Evolutionary conservation across 2,888 invertebrate genomes (phyloP).

Genomic region (Teleiodes luculella): DNA sequence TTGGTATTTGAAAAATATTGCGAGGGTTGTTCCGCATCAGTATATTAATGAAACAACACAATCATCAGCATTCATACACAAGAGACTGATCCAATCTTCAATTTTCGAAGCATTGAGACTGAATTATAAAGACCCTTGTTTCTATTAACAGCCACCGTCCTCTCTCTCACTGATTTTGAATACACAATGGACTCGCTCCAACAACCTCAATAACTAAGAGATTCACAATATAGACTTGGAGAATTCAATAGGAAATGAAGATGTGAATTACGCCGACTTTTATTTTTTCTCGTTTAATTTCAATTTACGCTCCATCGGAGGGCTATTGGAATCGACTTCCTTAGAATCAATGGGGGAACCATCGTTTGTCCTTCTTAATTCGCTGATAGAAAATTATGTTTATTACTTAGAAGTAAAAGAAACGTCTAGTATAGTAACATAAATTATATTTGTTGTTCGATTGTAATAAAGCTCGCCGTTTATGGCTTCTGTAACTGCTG

Average conservation of each 20-base stretch:
- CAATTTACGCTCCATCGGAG: conserved; percentile 24
- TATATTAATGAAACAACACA: background rate
- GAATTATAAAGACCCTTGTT: conserved; percentile 66
- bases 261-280: conserved; percentile 47
- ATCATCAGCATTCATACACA: background rate
- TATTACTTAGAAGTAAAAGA: conserved; percentile 8
- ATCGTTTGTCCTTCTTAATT: conserved; percentile 1
- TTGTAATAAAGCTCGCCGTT: conserved; percentile 60
- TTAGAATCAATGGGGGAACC: background rate
- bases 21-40: no score
- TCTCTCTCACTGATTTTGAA: conserved; percentile 60
- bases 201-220: conserved; percentile 66
- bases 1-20: no score
- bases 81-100: conserved; percentile 13
- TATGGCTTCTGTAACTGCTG: conserved; percentile 59
- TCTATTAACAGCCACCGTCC: conserved; percentile 51
- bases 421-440: conserved; percentile 23
- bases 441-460: conserved; percentile 51
- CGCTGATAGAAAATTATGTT: conserved; percentile 9
- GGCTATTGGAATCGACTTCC: conserved; percentile 21
- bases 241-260: conserved; percentile 56
- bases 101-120: conserved; percentile 54
- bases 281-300: conserved; percentile 41
- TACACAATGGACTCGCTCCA: conserved; percentile 58
- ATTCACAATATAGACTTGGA: conserved; percentile 63